Evolutionary conservation across 2,797 vertebrate species (phyloP), one percentile per base, ranked within the genome.

Genomic region (Hylomyscus alleni): DNA sequence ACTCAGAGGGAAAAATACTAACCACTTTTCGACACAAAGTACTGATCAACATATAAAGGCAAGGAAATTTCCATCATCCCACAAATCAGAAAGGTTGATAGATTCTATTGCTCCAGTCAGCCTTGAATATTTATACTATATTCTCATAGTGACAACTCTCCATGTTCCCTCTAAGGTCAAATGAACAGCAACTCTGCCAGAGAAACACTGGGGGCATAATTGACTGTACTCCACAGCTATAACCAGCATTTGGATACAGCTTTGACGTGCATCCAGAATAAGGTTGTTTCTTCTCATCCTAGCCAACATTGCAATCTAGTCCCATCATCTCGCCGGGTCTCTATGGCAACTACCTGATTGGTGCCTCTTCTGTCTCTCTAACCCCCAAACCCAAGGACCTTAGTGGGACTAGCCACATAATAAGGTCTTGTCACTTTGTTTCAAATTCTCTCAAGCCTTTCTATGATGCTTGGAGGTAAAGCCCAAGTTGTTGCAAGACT

Each of bases 21-120:
- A 94, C 58, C 40, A 75, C 19, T 91, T 78, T 85, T 69, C 81
- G 91, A 37, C n/a, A 84, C 47, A 93, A 77, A 83, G 65, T 62
- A 40, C 62, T 65, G 13, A 34, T 72, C 60, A 90, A 83, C 73
- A 93, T 58, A 60, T 67, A 82, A 47, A 94, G 86, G 58, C 87
- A 47, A 73, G 34, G 72, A 92, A 85, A 96, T 94, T 88, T 56
- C 72, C n/a, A 85, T 96, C 37, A 9, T 3, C n/a, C 73, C 72
- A 62, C 67, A 50, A 60, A 94, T 58, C 40, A 69, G 29, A 83
- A 76, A 72, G 47, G 58, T 56, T 11, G 3, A 22, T 37, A 6
- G 50, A 52, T 0, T 15, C 2, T 50, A 56, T 14, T 82, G 65
- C 89, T 72, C 52, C 69, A 76, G 31, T 29, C 75, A 92, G 52